Evolutionary conservation across 2,888 invertebrate species (phyloP), one percentile per base, ranked within the genome.

Genomic region (Oeneis ivallda): DNA sequence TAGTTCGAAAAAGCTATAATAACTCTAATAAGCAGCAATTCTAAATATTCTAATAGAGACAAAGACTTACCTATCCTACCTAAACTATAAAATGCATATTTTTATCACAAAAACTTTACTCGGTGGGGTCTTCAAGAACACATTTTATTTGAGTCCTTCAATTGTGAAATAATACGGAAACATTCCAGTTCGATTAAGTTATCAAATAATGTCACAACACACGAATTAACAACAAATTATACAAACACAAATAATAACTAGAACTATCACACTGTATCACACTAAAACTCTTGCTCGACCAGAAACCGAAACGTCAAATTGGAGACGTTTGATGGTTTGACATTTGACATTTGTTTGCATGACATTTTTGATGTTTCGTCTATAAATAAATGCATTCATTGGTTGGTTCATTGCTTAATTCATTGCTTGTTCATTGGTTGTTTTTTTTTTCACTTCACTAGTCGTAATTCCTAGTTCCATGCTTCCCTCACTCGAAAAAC

Each of bases 11-110:
- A 26, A 26, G 2, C 26, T 26, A 26, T 26, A 2, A 4, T 4
- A 26, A 26, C 26, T 26, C n/a, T 37, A 19, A 57, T 37, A 34
- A 26, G 37, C 6, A 54, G 11, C 39, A 63, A 26, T 17, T 37
- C 15, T 15, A 26, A 26, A 34, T 5, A 34, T 2, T 34, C 32
- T 17, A n/a, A 19, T 41, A 34, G 34, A 43, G 62, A 65, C 62
- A 62, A 63, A 63, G 63, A 56, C 63, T 63, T 56, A 63, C 63
- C 26, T 63, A 53, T 45, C 50, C 10, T 2, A 56, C 26, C 32
- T 64, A 32, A 45, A 53, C 26, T 15, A 59, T 61, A 58, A 64
- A 66, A 66, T 64, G 49, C 52, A 47, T 34, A 58, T 62, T 62
- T 43, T 61, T 32, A 57, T 64, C 60, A 60, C 68, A 64, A 57